Conservation (phyloP, 2,888 invertebrate species). For the Tetrapedia diversipes region DNA sequence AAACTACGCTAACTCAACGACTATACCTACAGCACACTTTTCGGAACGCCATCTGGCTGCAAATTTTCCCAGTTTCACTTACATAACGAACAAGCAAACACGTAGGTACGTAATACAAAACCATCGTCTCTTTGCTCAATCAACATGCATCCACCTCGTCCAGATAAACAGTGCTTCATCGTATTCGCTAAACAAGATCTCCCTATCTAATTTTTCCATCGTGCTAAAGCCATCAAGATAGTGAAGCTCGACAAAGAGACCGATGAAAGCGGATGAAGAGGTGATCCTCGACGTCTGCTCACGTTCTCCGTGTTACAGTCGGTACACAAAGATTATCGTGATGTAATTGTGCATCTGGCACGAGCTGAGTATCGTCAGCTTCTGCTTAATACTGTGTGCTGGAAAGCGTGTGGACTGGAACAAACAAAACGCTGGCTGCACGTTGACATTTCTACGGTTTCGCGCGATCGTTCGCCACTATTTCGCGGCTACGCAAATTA, state of each 20-base stretch:
- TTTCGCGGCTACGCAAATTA: constrained; percentile 44
- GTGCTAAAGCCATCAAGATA: not conserved
- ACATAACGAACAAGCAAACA: not conserved
- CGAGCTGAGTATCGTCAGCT: constrained; percentile 44
- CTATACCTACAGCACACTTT: not conserved
- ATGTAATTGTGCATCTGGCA: constrained; percentile 55
- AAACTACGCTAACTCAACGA: not conserved
- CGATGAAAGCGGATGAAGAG: constrained; percentile 7
- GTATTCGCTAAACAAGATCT: constrained; percentile 2
- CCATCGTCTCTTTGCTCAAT: not conserved
- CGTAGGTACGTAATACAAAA: not conserved
- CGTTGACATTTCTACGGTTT: constrained; percentile 61
- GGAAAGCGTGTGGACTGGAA: not conserved
- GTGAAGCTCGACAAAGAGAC: not conserved
- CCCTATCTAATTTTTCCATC: not conserved
- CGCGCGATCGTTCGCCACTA: constrained; percentile 28
- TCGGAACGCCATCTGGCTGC: not conserved
- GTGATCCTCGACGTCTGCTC: constrained; percentile 12
- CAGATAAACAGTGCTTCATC: not conserved
- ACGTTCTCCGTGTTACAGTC: constrained; percentile 8
- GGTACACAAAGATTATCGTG: constrained; percentile 31
- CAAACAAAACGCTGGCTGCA: constrained; percentile 17
- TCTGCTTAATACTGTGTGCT: constrained; percentile 5
- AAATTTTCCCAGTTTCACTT: not conserved
- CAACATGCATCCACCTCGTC: not conserved